Conservation (phyloP, 2,888 invertebrate genomes). For the Leptopterna dolabrata region DNA sequence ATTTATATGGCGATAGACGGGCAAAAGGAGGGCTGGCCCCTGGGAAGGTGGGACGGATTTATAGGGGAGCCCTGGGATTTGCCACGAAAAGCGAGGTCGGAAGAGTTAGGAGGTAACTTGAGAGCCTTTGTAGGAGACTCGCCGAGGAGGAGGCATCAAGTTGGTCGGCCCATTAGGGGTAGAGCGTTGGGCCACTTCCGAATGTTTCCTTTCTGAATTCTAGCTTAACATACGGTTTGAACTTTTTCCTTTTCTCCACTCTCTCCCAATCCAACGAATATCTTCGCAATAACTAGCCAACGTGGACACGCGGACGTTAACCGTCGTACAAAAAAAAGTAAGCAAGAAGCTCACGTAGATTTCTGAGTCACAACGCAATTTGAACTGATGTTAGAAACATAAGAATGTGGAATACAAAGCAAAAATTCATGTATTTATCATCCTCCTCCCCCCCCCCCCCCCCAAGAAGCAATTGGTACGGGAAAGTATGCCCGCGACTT, state of each 20-base stretch:
- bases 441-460: too few relatives aligned
- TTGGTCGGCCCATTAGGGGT: constrained; percentile 30
- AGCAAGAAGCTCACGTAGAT: too few relatives aligned
- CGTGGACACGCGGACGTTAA: too few relatives aligned
- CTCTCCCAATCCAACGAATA: background rate
- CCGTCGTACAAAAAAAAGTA: too few relatives aligned
- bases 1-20: constrained; percentile 16
- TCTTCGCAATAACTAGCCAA: too few relatives aligned
- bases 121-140: constrained; percentile 24
- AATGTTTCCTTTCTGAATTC: constrained; percentile 14
- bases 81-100: constrained; percentile 19
- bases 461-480: too few relatives aligned
- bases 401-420: too few relatives aligned
- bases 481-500: too few relatives aligned
- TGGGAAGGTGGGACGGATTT: constrained; percentile 34
- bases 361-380: too few relatives aligned
- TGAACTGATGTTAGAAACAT: too few relatives aligned
- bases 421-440: too few relatives aligned
- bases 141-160: constrained; percentile 6
- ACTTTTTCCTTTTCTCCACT: background rate
- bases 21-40: background rate
- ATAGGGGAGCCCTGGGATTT: constrained; percentile 47
- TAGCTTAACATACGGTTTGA: background rate
- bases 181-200: background rate
- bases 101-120: constrained; percentile 35